These are phyloP conservation scores for Cyanoderma ruficeps DNA, from an alignment of 2,113 vertebrate species.

Conservation along the genomic window DNA sequence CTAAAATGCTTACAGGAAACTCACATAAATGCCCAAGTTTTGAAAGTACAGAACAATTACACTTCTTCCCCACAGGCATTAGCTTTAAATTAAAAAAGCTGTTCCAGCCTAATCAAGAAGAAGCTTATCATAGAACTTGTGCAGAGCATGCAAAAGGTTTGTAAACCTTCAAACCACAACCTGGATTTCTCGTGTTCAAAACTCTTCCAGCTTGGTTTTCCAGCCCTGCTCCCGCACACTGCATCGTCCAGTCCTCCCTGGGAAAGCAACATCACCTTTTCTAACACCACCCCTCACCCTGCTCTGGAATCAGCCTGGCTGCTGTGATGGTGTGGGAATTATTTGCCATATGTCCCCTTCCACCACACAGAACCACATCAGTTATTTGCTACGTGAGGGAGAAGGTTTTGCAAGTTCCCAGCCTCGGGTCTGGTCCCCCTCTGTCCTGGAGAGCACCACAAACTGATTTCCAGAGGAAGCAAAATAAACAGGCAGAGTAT, in stretches of 20 bases:
- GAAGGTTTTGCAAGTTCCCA: neutral
- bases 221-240: conserved; percentile 12
- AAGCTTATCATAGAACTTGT: neutral
- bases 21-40: neutral
- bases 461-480: neutral
- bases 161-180: neutral
- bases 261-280: neutral
- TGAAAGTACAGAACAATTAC: neutral
- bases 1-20: conserved; percentile 22
- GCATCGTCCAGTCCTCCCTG: neutral
- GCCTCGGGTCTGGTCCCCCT: neutral
- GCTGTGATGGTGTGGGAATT: neutral
- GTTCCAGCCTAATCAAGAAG: neutral
- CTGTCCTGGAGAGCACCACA: neutral
- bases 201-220: neutral
- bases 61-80: neutral
- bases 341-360: neutral
- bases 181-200: neutral
- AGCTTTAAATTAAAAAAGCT: neutral
- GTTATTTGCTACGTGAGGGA: neutral
- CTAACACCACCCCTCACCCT: conserved; percentile 14
- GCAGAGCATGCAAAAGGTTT: neutral
- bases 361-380: rapidly evolving
- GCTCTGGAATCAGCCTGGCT: conserved; percentile 33
- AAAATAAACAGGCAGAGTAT: neutral